These are phyloP conservation scores for Drosophila parthenogenetica DNA, from an alignment of 2,888 invertebrate species.

Conservation along the genomic window DNA sequence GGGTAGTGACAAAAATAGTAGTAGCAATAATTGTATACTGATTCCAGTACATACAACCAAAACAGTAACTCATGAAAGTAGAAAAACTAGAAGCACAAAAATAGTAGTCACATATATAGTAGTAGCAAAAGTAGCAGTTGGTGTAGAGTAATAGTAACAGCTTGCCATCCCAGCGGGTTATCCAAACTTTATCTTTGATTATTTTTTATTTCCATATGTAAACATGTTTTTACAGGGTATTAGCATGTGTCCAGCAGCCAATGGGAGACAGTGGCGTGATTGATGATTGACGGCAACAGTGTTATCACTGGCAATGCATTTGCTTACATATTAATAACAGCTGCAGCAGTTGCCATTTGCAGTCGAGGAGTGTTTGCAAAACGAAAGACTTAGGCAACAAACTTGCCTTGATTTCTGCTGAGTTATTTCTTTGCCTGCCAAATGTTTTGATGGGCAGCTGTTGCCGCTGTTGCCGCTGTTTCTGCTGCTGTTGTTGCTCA, in stretches of 20 bases:
- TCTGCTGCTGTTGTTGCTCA: slow-evolving; percentile 24
- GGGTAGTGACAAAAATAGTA: neutral
- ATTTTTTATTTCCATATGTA: neutral
- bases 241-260: slow-evolving; percentile 9
- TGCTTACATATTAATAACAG: slow-evolving; percentile 57
- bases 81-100: too few relatives aligned
- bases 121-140: neutral
- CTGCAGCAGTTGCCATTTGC: slow-evolving; percentile 22
- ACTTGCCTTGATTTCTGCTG: slow-evolving; percentile 64
- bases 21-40: too few relatives aligned
- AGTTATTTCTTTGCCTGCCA: slow-evolving; percentile 18
- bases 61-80: too few relatives aligned
- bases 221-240: slow-evolving; percentile 38
- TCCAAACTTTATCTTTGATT: neutral
- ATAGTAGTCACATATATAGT: neutral
- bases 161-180: neutral
- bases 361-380: slow-evolving; percentile 7
- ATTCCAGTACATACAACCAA: too few relatives aligned
- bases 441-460: slow-evolving; percentile 45
- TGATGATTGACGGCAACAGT: slow-evolving; percentile 52
- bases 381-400: slow-evolving; percentile 77
- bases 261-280: slow-evolving; percentile 41
- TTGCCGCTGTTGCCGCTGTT: slow-evolving; percentile 14
- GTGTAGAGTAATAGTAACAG: neutral
- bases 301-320: slow-evolving; percentile 48